These are phyloP conservation scores for Heterohyrax brucei DNA, from an alignment of 2,797 vertebrate genomes.

Conservation along the genomic window DNA sequence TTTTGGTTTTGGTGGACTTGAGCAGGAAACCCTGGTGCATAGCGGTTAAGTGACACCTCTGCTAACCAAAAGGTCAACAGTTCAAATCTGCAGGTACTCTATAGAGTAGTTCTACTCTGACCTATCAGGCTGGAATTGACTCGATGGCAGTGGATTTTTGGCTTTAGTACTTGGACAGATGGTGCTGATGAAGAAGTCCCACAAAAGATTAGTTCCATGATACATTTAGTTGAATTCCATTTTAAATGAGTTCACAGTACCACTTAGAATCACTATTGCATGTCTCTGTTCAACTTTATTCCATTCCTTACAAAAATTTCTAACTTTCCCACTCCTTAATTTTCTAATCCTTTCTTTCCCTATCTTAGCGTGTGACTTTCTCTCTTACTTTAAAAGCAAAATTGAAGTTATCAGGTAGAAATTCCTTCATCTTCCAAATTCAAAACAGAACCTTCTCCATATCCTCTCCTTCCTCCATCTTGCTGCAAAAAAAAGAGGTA, in stretches of 20 bases:
- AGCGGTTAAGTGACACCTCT: too few species aligned
- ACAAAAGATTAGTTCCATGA: neutral
- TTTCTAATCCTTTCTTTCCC: neutral
- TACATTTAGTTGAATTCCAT: neutral
- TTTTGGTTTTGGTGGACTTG: too few species aligned
- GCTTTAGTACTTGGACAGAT: neutral
- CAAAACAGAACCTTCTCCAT: neutral
- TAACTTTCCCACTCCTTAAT: slow-evolving; percentile 19
- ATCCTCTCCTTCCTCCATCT: neutral
- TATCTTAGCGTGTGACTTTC: slow-evolving; percentile 7
- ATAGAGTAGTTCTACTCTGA: too few species aligned
- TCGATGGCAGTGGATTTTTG: too few species aligned
- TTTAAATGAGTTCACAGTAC: slow-evolving; percentile 51
- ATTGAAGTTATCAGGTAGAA: neutral
- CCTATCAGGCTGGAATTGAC: too few species aligned
- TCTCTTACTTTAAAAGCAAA: slow-evolving; percentile 49
- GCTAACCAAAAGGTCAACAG: too few species aligned
- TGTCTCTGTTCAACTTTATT: slow-evolving; percentile 22
- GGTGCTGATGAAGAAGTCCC: neutral
- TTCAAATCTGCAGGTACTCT: too few species aligned
- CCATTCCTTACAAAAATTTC: neutral
- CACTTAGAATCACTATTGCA: slow-evolving; percentile 23
- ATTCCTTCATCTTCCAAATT: slow-evolving; percentile 11
- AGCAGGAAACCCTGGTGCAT: too few species aligned
- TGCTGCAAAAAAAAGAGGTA: neutral